phyloP scores from a whole-genome alignment of 1,140 invertebrate genomes.

The Macrotrachela quadricornifera region DNA sequence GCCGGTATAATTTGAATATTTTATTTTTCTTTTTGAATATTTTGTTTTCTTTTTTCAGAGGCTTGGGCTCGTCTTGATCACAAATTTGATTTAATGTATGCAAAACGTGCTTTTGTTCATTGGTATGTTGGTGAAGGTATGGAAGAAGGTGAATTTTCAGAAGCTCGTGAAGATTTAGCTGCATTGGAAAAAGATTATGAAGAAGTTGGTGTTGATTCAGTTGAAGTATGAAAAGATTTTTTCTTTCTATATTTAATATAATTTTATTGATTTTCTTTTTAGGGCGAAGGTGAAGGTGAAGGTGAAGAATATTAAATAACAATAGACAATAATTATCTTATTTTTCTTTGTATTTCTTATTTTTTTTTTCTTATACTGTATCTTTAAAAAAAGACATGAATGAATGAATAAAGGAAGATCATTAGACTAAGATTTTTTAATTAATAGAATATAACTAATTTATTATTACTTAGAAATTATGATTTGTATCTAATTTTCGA shows the following conservation, averaged over 20 bases:
- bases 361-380: no score
- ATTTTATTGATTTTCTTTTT: no score
- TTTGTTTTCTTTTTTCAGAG: constrained; percentile 12
- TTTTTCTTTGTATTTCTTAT: not conserved
- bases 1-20: constrained; percentile 22
- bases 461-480: no score
- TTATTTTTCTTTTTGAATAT: no score
- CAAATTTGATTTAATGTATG: constrained; percentile 50
- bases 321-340: not conserved
- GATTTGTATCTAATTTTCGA: no score
- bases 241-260: no score
- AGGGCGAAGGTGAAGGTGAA: constrained; percentile 9
- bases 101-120: constrained; percentile 58
- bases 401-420: no score
- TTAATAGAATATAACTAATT: no score
- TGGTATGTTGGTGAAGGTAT: constrained; percentile 37
- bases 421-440: no score
- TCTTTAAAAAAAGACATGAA: no score
- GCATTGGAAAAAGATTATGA: constrained; percentile 44
- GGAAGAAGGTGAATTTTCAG: constrained; percentile 52
- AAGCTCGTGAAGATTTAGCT: constrained; percentile 49
- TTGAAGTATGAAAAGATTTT: constrained; percentile 16
- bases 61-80: constrained; percentile 50
- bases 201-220: constrained; percentile 41
- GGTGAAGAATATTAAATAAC: constrained; percentile 9